Conservation (phyloP, 2,888 invertebrate species). For the Pterostichus niger region DNA sequence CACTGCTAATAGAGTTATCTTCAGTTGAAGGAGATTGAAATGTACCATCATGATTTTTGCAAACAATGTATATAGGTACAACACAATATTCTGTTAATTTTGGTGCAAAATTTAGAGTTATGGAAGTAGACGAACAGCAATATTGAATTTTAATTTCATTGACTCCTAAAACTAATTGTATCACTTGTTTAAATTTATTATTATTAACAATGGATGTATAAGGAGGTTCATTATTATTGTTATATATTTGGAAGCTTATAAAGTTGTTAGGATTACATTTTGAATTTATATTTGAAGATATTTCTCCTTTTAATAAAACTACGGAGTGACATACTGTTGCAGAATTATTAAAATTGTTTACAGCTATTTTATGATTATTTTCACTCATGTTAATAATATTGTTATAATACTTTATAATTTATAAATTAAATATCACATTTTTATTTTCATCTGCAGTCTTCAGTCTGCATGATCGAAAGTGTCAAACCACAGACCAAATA, state of each 20-base stretch:
- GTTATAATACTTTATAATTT: conserved; percentile 6
- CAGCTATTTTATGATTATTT: conserved; percentile 66
- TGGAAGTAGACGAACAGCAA: conserved; percentile 77
- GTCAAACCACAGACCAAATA: not conserved
- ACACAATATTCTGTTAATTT: conserved; percentile 82
- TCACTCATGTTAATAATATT: conserved; percentile 44
- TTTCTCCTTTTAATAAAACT: conserved; percentile 81
- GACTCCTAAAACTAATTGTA: conserved; percentile 82
- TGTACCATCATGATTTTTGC: conserved; percentile 87
- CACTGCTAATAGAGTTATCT: conserved; percentile 83
- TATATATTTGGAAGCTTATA: conserved; percentile 67
- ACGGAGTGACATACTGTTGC: conserved; percentile 82
- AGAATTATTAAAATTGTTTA: conserved; percentile 76
- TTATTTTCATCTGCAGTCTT: conserved; percentile 3
- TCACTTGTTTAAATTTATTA: conserved; percentile 85
- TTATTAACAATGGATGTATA: conserved; percentile 74
- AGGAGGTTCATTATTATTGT: conserved; percentile 58
- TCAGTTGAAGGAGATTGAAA: conserved; percentile 82
- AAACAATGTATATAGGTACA: conserved; percentile 91
- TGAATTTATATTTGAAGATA: conserved; percentile 76
- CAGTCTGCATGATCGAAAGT: conserved; percentile 1
- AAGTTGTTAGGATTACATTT: conserved; percentile 70
- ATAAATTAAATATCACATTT: conserved; percentile 35
- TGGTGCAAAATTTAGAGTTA: conserved; percentile 81
- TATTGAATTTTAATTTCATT: conserved; percentile 83